These are phyloP conservation scores for Bedellia somnulentella DNA, from an alignment of 2,888 invertebrate genomes.

Conservation along the genomic window DNA sequence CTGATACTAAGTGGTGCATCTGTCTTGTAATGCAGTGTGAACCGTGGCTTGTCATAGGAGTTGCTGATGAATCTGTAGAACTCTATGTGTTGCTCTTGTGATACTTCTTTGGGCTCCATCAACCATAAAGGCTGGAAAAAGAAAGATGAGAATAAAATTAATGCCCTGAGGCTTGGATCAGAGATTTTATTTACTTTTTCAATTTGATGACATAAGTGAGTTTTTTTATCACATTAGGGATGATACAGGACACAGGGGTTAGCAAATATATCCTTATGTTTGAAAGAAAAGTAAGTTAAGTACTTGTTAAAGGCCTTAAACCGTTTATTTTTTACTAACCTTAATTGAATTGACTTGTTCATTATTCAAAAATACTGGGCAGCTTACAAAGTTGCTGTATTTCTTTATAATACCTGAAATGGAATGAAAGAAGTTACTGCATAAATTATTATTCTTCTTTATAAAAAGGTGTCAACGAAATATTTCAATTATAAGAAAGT, in stretches of 20 bases:
- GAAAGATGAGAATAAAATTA: too few species aligned
- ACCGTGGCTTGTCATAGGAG: conserved; percentile 85
- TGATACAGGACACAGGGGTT: too few species aligned
- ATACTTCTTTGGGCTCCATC: conserved; percentile 86
- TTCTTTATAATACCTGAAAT: conserved; percentile 82
- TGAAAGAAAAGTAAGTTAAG: too few species aligned
- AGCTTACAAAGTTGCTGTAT: conserved; percentile 96
- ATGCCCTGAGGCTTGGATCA: too few species aligned
- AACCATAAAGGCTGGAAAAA: conserved; percentile 84
- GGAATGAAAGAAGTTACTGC: conserved; percentile 8
- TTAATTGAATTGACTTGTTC: conserved; percentile 85
- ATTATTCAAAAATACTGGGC: conserved; percentile 89
- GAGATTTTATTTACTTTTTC: too few species aligned
- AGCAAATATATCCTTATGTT: too few species aligned
- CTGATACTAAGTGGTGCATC: conserved; percentile 91
- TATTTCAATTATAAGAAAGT: conserved; percentile 10
- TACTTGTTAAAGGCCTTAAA: too few species aligned
- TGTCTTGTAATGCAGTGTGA: conserved; percentile 88
- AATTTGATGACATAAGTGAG: too few species aligned
- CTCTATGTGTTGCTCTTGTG: conserved; percentile 83
- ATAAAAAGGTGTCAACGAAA: too few species aligned
- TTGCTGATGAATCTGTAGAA: conserved; percentile 91
- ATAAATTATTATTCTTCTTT: neutral
- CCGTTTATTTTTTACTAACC: too few species aligned
- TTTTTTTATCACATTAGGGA: too few species aligned